phyloP scores from a whole-genome alignment of 2,113 vertebrate genomes.

The Takifugu bimaculatus region DNA sequence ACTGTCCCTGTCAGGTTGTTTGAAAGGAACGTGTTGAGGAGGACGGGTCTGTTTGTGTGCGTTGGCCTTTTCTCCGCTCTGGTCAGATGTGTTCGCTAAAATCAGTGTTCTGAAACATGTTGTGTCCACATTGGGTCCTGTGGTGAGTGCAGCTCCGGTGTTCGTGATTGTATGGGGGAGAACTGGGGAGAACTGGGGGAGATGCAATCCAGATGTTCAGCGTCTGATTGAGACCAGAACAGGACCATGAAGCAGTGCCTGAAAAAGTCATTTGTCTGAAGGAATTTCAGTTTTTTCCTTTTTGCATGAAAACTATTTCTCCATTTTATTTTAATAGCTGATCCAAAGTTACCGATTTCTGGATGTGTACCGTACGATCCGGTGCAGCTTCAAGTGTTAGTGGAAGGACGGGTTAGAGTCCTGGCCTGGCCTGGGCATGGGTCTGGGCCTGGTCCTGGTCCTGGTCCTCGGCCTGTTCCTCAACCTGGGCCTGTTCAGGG shows the following conservation, averaged over 20 bases:
- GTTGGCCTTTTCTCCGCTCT: conserved; percentile 22
- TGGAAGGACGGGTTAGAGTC: no score
- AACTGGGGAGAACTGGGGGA: conserved; percentile 34
- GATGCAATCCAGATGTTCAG: conserved; percentile 83
- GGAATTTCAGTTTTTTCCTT: conserved; percentile 26
- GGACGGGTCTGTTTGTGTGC: neutral
- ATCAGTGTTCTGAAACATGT: conserved; percentile 59
- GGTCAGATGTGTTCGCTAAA: conserved; percentile 48
- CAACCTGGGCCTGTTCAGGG: no score
- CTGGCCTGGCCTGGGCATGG: no score
- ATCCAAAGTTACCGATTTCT: conserved; percentile 54
- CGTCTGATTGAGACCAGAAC: conserved; percentile 85
- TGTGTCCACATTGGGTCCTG: conserved; percentile 68
- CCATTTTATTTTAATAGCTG: conserved; percentile 14
- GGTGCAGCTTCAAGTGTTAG: no score
- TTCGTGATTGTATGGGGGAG: conserved; percentile 72
- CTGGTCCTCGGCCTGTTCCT: no score
- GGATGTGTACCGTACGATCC: conserved; percentile 44
- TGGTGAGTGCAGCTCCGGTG: conserved; percentile 46
- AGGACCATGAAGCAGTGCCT: conserved; percentile 72
- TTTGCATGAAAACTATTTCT: conserved; percentile 9
- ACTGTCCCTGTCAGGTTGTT: neutral
- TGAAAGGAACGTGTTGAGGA: conserved; percentile 26
- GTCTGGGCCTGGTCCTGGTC: no score
- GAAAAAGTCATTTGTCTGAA: conserved; percentile 55